phyloP scores from a whole-genome alignment of 2,113 vertebrate genomes.

The Gymnogyps californianus region DNA sequence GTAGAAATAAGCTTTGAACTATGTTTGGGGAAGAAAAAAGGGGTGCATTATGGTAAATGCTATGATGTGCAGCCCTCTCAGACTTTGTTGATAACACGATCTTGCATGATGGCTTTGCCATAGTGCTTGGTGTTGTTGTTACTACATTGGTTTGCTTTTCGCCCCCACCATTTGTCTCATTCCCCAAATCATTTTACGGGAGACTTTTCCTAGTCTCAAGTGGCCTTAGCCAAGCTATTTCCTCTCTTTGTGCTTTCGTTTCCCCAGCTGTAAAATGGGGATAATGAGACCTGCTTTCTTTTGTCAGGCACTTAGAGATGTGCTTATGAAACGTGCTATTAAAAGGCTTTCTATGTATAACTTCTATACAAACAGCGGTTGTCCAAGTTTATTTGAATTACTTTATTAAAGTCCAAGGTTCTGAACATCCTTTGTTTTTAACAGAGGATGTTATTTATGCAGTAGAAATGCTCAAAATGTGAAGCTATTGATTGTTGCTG shows the following conservation, averaged over 20 bases:
- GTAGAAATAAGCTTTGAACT: not conserved
- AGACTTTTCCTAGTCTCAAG: slow-evolving; percentile 12
- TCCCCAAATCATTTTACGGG: not conserved
- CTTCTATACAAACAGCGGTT: slow-evolving; percentile 38
- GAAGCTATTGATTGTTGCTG: slow-evolving; percentile 49
- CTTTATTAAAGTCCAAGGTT: slow-evolving; percentile 20
- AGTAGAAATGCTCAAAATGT: slow-evolving; percentile 31
- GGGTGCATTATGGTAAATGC: not conserved
- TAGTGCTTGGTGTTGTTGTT: not conserved
- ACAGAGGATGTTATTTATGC: slow-evolving; percentile 51
- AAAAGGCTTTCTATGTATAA: slow-evolving; percentile 58
- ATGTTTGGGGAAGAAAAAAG: not conserved
- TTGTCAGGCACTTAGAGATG: slow-evolving; percentile 37
- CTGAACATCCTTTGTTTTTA: slow-evolving; percentile 53
- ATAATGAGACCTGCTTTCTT: slow-evolving; percentile 49
- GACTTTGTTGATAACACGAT: accelerated
- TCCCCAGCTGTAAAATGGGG: slow-evolving; percentile 40
- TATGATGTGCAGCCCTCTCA: not conserved
- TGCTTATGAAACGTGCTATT: slow-evolving; percentile 33
- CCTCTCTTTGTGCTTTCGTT: slow-evolving; percentile 50
- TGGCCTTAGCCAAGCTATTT: slow-evolving; percentile 42
- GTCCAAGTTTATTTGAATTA: slow-evolving; percentile 50
- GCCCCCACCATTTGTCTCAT: not conserved
- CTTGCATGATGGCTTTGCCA: not conserved
- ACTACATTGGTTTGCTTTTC: not conserved